Evolutionary conservation across 2,888 invertebrate genomes (phyloP).

Genomic region (Meiosimyza platycephala): DNA sequence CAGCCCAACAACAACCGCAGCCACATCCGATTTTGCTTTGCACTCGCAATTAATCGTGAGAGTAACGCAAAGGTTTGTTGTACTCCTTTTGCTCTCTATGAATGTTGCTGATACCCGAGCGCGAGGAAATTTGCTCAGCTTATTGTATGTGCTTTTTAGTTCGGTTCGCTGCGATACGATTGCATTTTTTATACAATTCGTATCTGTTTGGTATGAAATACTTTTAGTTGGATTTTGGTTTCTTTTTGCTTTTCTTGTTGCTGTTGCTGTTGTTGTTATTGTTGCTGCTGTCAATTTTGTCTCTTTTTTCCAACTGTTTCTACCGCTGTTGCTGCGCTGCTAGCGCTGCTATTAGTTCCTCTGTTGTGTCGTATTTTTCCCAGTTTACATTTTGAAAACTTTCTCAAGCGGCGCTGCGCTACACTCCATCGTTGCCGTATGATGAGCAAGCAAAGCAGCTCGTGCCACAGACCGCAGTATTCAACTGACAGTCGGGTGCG

Average conservation of each 20-base stretch:
- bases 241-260: background rate
- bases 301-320: slow-evolving; percentile 41
- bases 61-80: background rate
- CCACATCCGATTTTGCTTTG: slow-evolving; percentile 29
- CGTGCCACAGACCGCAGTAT: slow-evolving; percentile 59
- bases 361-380: slow-evolving; percentile 34
- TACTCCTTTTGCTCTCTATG: too few species aligned
- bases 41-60: background rate
- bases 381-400: slow-evolving; percentile 34
- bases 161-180: slow-evolving; percentile 15
- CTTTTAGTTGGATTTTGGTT: background rate
- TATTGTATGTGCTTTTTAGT: slow-evolving; percentile 3
- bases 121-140: slow-evolving; percentile 42
- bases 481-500: slow-evolving; percentile 64
- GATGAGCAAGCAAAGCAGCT: slow-evolving; percentile 53
- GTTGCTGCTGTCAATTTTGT: slow-evolving; percentile 40
- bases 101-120: background rate
- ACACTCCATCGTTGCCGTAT: background rate
- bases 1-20: slow-evolving; percentile 32
- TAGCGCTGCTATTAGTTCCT: background rate
- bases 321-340: slow-evolving; percentile 45
- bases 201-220: slow-evolving; percentile 16
- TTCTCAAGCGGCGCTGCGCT: slow-evolving; percentile 21
- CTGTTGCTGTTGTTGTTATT: slow-evolving; percentile 28
- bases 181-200: slow-evolving; percentile 17